Conservation (phyloP, 92 coral and sea anemone species). For the Bergia puertoricense region DNA sequence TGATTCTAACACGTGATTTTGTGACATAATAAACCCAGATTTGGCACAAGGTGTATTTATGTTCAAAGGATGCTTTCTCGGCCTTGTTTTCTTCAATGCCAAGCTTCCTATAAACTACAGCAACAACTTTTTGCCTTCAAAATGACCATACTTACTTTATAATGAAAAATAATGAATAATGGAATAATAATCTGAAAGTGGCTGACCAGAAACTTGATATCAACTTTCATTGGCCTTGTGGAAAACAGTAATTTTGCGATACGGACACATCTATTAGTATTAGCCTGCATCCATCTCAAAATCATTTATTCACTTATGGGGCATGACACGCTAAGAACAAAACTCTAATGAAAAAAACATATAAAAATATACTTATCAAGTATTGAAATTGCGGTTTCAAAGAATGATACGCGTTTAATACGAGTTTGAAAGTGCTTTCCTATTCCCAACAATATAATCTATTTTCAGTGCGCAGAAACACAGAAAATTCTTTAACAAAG, state of each 20-base stretch:
- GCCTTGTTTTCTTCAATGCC: background rate
- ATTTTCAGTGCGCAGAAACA: background rate
- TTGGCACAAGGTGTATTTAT: background rate
- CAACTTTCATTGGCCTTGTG: no score
- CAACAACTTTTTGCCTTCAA: background rate
- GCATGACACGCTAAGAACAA: no score
- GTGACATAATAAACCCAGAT: background rate
- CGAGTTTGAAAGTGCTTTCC: background rate
- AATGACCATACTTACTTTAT: no score
- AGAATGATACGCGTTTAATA: no score
- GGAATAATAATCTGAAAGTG: no score
- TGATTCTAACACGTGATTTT: constrained; percentile 1
- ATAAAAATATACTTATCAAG: background rate
- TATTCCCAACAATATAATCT: background rate
- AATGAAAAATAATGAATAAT: no score
- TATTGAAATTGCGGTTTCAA: background rate
- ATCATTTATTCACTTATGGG: no score
- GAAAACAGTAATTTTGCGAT: no score
- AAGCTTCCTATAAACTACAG: background rate
- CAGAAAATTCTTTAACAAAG: background rate
- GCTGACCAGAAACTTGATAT: no score
- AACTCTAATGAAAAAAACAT: no score
- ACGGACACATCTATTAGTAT: no score
- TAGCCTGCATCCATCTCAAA: no score
- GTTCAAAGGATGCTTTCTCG: background rate